Evolutionary conservation across 2,888 invertebrate species (phyloP), one percentile per base, ranked within the genome.

Genomic region (Drosophila rubida): DNA sequence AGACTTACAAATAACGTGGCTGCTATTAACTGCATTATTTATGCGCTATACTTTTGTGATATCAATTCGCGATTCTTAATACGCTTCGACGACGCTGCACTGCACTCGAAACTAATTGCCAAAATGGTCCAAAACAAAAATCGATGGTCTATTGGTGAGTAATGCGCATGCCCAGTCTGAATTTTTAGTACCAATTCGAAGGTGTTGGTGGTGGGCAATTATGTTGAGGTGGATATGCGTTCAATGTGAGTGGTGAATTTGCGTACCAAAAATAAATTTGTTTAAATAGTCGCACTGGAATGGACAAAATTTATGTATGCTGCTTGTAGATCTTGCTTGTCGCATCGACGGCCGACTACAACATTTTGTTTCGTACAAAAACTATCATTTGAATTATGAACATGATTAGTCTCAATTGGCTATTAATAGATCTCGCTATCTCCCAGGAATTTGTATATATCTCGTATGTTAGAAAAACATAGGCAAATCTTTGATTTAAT

Each of bases 11-110:
- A 68, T 35, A 87, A 27, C n/a, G 62, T 66, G n/a, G 81, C 53
- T 55, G 76, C 75, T 69, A 82, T 72, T 54, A 77, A 60, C 65
- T 83, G 74, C 89, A 90, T 89, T 74, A 76, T 86, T 76, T 46
- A 35, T 48, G 4, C 35, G 11, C 8, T 45, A 23, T 6, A 19
- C 19, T 22, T 22, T 35, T 32, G 25, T 25, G 4, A 4, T 4
- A 16, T 19, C n/a, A 23, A 48, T 54, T 50, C 25, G 11, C 2
- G 11, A 37, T 45, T 41, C n/a, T 13, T 3, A 9, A 19, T 2
- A 19, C 3, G 19, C 19, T 19, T n/a, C 73, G 54, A 45, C 32
- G 6, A 32, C 42, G 23, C 42, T 53, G 48, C 59, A 41, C 46
- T 41, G 32, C 37, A 50, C 14, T 13, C 41, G 7, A 45, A 75